Evolutionary conservation across 1,140 invertebrate genomes (phyloP).

Genomic region (Scaptomyza graminum): DNA sequence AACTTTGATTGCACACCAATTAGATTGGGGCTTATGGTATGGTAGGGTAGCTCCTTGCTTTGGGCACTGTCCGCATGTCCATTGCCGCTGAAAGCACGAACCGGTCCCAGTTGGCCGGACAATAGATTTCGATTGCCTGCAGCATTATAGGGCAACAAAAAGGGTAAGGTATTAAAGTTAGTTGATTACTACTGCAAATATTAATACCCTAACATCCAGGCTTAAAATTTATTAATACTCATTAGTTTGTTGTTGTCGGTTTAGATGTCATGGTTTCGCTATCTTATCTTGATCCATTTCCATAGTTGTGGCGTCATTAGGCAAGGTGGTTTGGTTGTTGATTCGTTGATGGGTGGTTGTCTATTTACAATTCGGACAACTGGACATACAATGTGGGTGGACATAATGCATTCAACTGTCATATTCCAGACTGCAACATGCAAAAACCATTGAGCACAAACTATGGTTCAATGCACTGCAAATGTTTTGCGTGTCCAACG

Average conservation of each 20-base stretch:
- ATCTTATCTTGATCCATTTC: conserved; percentile 61
- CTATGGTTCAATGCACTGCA: conserved; percentile 57
- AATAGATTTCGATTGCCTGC: conserved; percentile 64
- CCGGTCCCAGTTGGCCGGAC: conserved; percentile 49
- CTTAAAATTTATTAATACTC: conserved; percentile 54
- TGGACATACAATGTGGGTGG: background rate
- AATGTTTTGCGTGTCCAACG: conserved; percentile 51
- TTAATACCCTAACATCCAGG: background rate
- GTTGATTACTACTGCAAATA: background rate
- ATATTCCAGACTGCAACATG: conserved; percentile 39
- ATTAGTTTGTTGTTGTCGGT: conserved; percentile 60
- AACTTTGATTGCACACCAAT: conserved; percentile 81
- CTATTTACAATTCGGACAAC: background rate
- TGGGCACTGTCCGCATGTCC: conserved; percentile 51
- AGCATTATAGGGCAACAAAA: no score
- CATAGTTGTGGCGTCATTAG: conserved; percentile 36
- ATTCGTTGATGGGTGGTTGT: background rate
- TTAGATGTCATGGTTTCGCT: conserved; percentile 17
- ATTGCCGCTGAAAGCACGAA: conserved; percentile 30
- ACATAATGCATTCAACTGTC: conserved; percentile 54
- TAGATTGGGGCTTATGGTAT: conserved; percentile 51
- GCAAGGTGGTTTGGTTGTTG: background rate
- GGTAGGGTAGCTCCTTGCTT: conserved; percentile 62
- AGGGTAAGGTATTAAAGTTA: no score
- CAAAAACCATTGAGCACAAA: conserved; percentile 22